Evolutionary conservation across 2,113 vertebrate species (phyloP), one percentile per base, ranked within the genome.

Genomic region (Proteles cristata): DNA sequence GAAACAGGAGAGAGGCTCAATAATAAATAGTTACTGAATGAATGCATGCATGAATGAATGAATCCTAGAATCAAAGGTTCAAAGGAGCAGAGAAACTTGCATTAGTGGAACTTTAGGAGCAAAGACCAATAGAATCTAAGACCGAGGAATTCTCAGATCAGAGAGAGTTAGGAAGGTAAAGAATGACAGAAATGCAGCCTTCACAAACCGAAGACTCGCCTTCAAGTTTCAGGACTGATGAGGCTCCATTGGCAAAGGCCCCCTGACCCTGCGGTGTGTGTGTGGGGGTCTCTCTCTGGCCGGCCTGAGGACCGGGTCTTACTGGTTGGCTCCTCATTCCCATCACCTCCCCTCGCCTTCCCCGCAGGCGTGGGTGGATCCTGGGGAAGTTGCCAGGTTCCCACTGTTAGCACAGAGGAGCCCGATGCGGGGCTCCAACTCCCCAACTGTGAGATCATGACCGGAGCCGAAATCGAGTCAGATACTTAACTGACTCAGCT

Each of bases 1-100:
- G n/a, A 39, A 28, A 69, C 39, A 76, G 81, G 45, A 68, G 16
- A 74, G 65, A 87, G 31, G 15, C 11, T 39, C 77, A 28, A 10
- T 71, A 43, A 83, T 69, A 39, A 82, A 81, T 63, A 68, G 71
- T 79, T 66, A 23, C 25, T 33, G 69, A 66, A 33, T 25, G 63
- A 58, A n/a, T 25, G 61, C 83, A 71, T 7, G 3, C 39, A 33
- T 15, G 63, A 73, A 43, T 25, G 69, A 88, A 71, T 10, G 2
- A 33, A 35, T 48, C 63, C 39, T 33, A 31, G 31, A 69, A 35
- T 71, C 65, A n/a, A 80, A 68, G 45, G 69, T 39, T 25, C 76
- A 55, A 65, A 66, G 83, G 79, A 76, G 35, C 58, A 39, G 83
- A 88, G 53, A 83, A 82, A 71, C 61, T n/a, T 71, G 43, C 12